Percentiles rank a stretch among this genome's conserved stretches.
phyloP scores from a whole-genome alignment of 2,113 vertebrate genomes.

The Ctenomys sociabilis region DNA sequence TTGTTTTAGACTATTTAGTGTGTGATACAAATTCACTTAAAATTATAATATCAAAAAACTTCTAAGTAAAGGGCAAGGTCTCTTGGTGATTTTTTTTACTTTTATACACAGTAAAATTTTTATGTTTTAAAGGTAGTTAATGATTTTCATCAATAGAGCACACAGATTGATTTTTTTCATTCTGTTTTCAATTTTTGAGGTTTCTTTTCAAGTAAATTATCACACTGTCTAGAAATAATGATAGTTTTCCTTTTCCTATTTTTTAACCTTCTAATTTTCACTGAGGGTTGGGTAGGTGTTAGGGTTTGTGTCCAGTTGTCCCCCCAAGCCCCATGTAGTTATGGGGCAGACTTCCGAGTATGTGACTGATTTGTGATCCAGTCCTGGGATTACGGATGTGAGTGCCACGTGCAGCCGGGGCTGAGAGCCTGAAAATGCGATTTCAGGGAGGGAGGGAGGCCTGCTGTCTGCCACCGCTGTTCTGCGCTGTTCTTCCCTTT shows the following conservation, averaged over 20 bases:
- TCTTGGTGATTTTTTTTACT: not conserved
- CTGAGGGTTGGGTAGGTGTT: not conserved
- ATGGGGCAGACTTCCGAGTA: no score
- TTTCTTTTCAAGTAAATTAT: not conserved
- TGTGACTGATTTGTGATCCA: no score
- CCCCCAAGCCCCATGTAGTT: no score
- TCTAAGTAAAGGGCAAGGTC: not conserved
- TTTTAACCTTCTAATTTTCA: not conserved
- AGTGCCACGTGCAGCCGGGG: no score
- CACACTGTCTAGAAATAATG: not conserved
- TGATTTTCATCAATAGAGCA: not conserved
- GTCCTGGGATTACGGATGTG: no score
- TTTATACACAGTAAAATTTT: not conserved
- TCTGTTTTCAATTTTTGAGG: not conserved
- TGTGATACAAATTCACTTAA: not conserved
- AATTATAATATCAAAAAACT: not conserved
- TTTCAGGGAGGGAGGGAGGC: no score
- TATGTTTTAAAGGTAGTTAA: not conserved
- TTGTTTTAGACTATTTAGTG: not conserved
- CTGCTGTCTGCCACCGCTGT: no score
- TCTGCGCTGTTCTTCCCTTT: no score
- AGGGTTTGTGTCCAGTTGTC: no score
- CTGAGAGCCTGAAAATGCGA: no score
- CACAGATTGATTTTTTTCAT: not conserved
- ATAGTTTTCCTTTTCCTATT: not conserved